phyloP scores from a whole-genome alignment of 2,888 invertebrate species.

The Cybosia mesomella region DNA sequence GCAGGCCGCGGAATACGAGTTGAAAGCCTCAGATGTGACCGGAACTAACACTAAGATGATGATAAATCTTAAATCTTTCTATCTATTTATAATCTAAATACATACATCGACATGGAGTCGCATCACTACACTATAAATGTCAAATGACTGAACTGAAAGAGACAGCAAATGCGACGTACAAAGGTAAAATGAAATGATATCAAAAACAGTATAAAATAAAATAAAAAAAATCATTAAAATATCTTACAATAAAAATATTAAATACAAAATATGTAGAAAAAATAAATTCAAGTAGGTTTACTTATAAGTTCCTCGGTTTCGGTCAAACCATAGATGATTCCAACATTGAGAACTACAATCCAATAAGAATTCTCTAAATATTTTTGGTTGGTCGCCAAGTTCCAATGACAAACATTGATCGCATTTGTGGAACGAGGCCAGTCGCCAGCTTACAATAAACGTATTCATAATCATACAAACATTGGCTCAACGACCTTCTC shows the following conservation, averaged over 20 bases:
- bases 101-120: background rate
- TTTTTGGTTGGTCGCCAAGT: slow-evolving; percentile 65
- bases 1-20: no score
- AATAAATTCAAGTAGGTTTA: background rate
- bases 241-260: background rate
- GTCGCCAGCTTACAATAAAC: slow-evolving; percentile 44
- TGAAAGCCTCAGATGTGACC: no score
- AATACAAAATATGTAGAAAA: background rate
- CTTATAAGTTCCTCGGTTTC: no score
- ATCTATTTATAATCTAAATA: no score
- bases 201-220: background rate
- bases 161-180: background rate
- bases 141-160: background rate
- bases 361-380: slow-evolving; percentile 19
- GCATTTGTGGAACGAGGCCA: slow-evolving; percentile 73
- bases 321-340: background rate
- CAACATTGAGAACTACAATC: background rate
- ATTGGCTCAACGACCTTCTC: slow-evolving; percentile 63
- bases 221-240: background rate
- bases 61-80: no score
- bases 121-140: slow-evolving; percentile 4
- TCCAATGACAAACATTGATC: slow-evolving; percentile 66
- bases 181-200: background rate
- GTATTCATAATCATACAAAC: slow-evolving; percentile 65
- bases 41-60: no score